These are phyloP conservation scores for Piprites chloris DNA, from an alignment of 2,113 vertebrate genomes.

Conservation along the genomic window DNA sequence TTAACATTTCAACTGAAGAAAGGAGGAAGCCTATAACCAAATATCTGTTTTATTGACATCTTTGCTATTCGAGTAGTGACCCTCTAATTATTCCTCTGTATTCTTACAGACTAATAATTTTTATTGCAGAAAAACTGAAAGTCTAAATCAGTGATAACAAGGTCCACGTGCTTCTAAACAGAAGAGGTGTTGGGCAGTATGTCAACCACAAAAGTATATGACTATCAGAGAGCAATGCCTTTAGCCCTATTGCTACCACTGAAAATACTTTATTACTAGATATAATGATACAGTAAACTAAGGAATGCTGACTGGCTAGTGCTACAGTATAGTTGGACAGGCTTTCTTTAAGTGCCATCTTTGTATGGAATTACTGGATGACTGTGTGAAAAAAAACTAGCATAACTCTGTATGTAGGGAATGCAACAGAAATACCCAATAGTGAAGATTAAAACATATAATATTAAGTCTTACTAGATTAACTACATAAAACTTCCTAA, in stretches of 20 bases:
- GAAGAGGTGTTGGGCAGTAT: background rate
- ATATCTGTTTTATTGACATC: background rate
- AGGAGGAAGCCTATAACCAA: background rate
- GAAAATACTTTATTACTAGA: background rate
- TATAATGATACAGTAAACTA: background rate
- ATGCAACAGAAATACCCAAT: background rate
- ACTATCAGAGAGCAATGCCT: background rate
- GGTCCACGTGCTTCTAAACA: background rate
- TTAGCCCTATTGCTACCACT: background rate
- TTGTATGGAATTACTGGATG: background rate
- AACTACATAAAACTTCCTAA: background rate
- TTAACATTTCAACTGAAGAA: background rate
- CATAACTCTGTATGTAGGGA: background rate
- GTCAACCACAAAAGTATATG: background rate
- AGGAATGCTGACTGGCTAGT: background rate
- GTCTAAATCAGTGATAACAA: background rate
- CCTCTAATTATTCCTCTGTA: background rate
- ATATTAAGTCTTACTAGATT: background rate
- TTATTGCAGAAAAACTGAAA: background rate
- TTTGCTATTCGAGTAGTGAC: background rate
- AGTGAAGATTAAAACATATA: background rate
- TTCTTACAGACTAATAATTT: background rate
- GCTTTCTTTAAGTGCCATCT: background rate
- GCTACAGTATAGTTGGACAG: background rate
- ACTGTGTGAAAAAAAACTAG: background rate